Conservation (phyloP, 2,797 vertebrate genomes). For the Scolopax bukidnonensis region DNA sequence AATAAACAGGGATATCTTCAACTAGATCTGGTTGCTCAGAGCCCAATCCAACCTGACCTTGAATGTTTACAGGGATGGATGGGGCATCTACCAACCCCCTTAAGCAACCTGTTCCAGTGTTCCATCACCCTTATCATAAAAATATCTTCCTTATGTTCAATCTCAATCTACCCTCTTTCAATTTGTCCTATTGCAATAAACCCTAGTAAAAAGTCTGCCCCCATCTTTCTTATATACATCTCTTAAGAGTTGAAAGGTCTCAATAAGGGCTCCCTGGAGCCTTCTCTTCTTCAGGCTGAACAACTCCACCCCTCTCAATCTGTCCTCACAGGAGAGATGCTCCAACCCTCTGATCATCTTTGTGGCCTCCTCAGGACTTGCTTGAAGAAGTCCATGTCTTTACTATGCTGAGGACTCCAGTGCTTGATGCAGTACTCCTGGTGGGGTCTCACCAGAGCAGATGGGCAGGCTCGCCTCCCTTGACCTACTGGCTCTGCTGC, state of each 20-base stretch:
- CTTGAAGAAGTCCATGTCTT: neutral
- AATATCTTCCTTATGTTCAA: neutral
- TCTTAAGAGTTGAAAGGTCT: fast-evolving
- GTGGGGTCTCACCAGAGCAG: neutral
- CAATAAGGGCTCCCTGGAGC: fast-evolving
- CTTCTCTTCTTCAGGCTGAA: neutral
- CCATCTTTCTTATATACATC: neutral
- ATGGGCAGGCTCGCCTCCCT: too few relatives aligned
- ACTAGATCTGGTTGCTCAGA: neutral
- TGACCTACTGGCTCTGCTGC: fast-evolving
- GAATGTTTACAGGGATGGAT: neutral
- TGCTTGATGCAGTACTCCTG: neutral
- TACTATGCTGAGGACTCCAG: neutral
- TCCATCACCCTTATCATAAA: neutral
- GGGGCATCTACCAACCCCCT: neutral
- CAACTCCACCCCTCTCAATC: neutral
- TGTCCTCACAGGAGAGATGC: fast-evolving
- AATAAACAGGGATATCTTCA: neutral
- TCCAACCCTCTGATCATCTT: neutral
- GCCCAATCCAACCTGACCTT: neutral
- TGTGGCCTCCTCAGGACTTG: fast-evolving
- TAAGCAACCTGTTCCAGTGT: neutral
- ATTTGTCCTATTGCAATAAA: fast-evolving
- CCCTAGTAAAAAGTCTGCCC: neutral
- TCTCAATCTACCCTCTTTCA: neutral